Percentiles rank a stretch among this genome's conserved stretches.
Conservation (phyloP, 2,797 vertebrate species). For the Sebastes taczanowskii region DNA sequence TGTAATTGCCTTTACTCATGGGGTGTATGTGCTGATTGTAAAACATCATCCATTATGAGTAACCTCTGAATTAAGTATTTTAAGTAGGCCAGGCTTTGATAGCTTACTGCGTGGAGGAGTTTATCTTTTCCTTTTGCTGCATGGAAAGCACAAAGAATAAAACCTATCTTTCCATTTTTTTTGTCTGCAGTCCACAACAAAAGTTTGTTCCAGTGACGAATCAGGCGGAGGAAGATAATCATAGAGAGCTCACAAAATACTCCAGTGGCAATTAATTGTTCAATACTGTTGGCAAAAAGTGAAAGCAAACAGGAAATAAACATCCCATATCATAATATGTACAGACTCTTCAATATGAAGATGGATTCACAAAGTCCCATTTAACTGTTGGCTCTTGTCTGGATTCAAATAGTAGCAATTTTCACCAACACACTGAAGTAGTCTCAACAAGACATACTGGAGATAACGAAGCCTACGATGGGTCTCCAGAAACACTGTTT, state of each 20-base stretch:
- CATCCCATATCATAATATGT: constrained; percentile 67
- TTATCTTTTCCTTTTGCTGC: constrained; percentile 36
- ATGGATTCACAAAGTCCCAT: constrained; percentile 50
- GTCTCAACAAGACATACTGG: constrained; percentile 29
- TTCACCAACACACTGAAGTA: constrained; percentile 35
- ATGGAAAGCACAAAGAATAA: constrained; percentile 27
- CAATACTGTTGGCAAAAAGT: constrained; percentile 38
- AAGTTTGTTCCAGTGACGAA: constrained; percentile 39
- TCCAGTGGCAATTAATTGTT: constrained; percentile 43
- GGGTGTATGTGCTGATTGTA: constrained; percentile 37
- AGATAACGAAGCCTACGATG: constrained; percentile 9
- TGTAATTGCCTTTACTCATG: constrained; percentile 45
- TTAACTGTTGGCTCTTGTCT: constrained; percentile 23
- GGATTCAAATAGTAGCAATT: constrained; percentile 29
- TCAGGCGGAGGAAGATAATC: constrained; percentile 47
- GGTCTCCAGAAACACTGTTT: constrained; percentile 13
- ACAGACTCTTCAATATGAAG: constrained; percentile 83
- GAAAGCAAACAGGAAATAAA: constrained; percentile 61
- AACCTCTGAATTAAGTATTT: constrained; percentile 43
- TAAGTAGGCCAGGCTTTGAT: constrained; percentile 39
- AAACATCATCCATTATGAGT: constrained; percentile 43
- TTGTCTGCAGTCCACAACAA: constrained; percentile 25
- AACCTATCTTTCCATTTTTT: constrained; percentile 12
- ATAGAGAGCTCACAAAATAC: constrained; percentile 51
- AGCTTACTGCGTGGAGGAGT: constrained; percentile 17